These are phyloP conservation scores for Calephelis nemesis DNA, from an alignment of 1,140 invertebrate species.

Conservation along the genomic window DNA sequence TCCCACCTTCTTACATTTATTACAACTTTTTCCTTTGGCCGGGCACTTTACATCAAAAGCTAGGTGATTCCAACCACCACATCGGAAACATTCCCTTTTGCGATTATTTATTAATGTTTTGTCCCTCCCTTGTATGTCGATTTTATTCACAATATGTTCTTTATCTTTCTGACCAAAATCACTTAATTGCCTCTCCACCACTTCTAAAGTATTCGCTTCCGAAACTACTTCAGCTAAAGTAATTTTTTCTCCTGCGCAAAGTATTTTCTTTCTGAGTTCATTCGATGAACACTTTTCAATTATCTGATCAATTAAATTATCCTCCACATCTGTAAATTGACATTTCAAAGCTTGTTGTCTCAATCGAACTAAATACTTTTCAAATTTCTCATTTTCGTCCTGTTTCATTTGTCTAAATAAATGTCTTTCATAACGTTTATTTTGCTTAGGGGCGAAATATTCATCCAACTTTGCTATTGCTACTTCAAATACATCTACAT, in stretches of 20 bases:
- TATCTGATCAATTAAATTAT: conserved; percentile 27
- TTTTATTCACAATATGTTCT: conserved; percentile 4
- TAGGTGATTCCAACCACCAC: conserved; percentile 25
- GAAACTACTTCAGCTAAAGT: conserved; percentile 24
- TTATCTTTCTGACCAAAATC: conserved; percentile 20
- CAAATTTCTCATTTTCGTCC: conserved; percentile 31
- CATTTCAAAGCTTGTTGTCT: conserved; percentile 26
- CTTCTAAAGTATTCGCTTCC: conserved; percentile 26
- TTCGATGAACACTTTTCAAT: conserved; percentile 20
- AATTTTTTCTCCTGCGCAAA: conserved; percentile 17
- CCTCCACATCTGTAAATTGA: conserved; percentile 10
- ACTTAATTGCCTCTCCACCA: conserved; percentile 23
- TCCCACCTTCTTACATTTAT: conserved; percentile 32
- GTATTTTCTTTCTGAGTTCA: conserved; percentile 27
- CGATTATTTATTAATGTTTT: conserved; percentile 15
- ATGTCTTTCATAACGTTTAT: conserved; percentile 34
- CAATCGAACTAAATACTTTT: conserved; percentile 32
- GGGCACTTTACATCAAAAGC: conserved; percentile 25
- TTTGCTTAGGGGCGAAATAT: conserved; percentile 45
- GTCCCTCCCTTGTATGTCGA: conserved; percentile 8
- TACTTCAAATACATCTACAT: conserved; percentile 27
- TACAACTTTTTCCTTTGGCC: conserved; percentile 32
- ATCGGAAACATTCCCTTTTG: conserved; percentile 26
- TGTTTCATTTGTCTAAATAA: conserved; percentile 32
- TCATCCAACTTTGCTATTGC: conserved; percentile 39